Evolutionary conservation across 1,140 invertebrate species (phyloP), one percentile per base, ranked within the genome.

Genomic region (Drosophila lowei): DNA sequence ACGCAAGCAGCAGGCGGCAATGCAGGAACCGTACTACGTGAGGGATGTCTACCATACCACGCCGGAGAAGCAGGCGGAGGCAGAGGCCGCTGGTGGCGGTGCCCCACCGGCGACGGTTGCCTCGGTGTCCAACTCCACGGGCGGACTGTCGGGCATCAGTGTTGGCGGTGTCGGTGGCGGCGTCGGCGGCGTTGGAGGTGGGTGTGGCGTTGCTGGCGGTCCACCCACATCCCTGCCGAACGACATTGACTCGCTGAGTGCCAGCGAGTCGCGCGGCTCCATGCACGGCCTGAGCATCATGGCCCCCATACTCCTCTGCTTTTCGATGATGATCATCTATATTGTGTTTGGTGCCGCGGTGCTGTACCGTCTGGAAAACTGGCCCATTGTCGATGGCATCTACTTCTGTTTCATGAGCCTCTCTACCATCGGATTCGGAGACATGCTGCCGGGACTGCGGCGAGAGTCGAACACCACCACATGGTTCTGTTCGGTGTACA

Each of bases 341-440:
- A 96, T 98, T 44, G 93, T 96, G 57, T 94, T 96, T 16, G 98
- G 98, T 1, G 97, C 98, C 1, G 94, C 98, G 41, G 94, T 98
- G 8, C 94, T 99, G 30, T 95, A 96, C 80, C 95, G 96, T 77
- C 92, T 97, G 72, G 97, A 98, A 91, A 95, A 95, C 63, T 97
- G 96, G 97, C 94, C 94, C 60, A 94, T 97, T 47, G 93, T 98
- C 44, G 97, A 98, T 90, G 97, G 96, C n/a, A 95, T 97, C 76
- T 98, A 98, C 90, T 98, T 98, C 90, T 98, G 97, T 92, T 98
- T 98, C 91, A 97, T 98, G 94, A 97, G 96, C 75, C 92, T 98
- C 50, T 97, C 96, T 67, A 98, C 97, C 6, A 97, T 98, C 70
- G 97, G 97, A 2, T 98, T 98, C 80, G 97, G 97, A 7, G 96